phyloP scores from a whole-genome alignment of 2,888 invertebrate genomes.

The Taphrorychus bicolor region DNA sequence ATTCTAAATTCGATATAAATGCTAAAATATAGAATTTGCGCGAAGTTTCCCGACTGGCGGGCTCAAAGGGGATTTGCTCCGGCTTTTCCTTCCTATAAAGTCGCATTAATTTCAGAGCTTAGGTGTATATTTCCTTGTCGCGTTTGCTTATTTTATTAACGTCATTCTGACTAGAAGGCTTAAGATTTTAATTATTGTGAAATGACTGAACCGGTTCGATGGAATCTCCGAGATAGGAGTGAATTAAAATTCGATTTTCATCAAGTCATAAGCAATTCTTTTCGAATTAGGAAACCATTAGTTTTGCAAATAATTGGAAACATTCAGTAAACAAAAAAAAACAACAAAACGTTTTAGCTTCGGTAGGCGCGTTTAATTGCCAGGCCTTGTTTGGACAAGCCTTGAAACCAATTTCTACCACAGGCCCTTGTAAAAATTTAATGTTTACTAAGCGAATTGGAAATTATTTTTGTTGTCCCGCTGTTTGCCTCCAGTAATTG shows the following conservation, averaged over 20 bases:
- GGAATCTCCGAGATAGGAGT: not conserved
- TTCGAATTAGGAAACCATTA: too few relatives aligned
- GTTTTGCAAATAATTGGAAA: too few relatives aligned
- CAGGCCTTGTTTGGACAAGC: not conserved
- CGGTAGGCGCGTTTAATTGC: not conserved
- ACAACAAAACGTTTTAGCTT: not conserved
- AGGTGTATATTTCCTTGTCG: constrained; percentile 20
- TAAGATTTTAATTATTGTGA: constrained; percentile 6
- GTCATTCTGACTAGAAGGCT: not conserved
- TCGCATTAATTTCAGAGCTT: constrained; percentile 29
- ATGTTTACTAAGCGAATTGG: not conserved
- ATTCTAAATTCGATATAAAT: constrained; percentile 35
- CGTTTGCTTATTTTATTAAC: constrained; percentile 11
- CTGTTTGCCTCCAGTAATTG: not conserved
- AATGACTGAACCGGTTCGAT: not conserved
- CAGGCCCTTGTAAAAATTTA: not conserved
- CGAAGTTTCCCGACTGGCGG: constrained; percentile 23
- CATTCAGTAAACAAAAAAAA: not conserved
- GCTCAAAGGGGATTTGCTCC: constrained; percentile 28
- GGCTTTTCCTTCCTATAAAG: constrained; percentile 25
- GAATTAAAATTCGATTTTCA: too few relatives aligned
- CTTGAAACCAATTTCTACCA: not conserved
- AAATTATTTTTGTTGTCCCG: too few relatives aligned
- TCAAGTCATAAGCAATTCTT: too few relatives aligned
- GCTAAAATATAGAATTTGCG: constrained; percentile 38